phyloP scores from a whole-genome alignment of 2,797 vertebrate genomes.

The Muraenolepis orangiensis region DNA sequence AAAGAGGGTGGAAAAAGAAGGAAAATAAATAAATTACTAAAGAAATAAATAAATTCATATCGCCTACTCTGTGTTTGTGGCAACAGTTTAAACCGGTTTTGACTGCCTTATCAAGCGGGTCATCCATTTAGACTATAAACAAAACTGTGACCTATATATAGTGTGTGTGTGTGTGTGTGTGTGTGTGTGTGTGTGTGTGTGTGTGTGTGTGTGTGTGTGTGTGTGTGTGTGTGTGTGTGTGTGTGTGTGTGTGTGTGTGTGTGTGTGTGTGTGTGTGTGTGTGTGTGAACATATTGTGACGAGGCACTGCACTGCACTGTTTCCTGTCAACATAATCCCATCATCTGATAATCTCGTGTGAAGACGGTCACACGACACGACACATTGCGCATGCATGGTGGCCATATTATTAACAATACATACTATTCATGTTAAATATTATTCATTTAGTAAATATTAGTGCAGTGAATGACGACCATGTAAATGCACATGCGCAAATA shows the following conservation, averaged over 20 bases:
- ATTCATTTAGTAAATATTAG: too few species aligned
- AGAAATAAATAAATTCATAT: too few species aligned
- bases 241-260: background rate
- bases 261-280: slow-evolving; percentile 1
- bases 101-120: background rate
- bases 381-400: background rate
- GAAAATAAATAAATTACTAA: background rate
- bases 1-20: too few species aligned
- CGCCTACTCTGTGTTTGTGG: background rate
- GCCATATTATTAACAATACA: background rate
- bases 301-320: too few species aligned
- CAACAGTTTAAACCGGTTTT: background rate
- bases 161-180: background rate
- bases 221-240: background rate
- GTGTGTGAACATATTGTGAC: background rate
- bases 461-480: background rate
- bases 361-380: too few species aligned
- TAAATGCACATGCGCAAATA: too few species aligned
- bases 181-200: background rate
- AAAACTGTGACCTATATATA: background rate
- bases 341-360: background rate
- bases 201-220: background rate
- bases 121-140: background rate
- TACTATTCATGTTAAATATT: too few species aligned
- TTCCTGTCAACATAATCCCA: too few species aligned